A percentile compares a stretch with the other conserved stretches of the same genome.
Evolutionary conservation across 1,140 invertebrate genomes (phyloP).

Genomic region (Anadara kagoshimensis): DNA sequence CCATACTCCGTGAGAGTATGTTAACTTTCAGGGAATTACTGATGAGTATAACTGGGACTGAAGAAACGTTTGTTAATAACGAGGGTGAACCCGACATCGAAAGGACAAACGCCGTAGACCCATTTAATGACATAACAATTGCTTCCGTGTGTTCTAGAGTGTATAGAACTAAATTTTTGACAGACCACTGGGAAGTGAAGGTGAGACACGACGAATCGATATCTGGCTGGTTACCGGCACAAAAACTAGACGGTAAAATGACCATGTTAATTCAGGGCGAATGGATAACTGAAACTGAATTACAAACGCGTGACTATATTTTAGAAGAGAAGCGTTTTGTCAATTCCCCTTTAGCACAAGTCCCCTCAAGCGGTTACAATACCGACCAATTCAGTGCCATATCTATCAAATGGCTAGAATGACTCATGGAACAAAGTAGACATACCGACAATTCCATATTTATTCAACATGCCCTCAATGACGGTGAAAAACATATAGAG

Average conservation of each 20-base stretch:
- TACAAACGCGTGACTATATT: slow-evolving; percentile 6
- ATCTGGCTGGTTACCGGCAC: slow-evolving; percentile 8
- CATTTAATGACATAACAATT: slow-evolving; percentile 8
- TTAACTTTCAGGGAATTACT: not conserved
- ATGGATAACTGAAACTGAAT: slow-evolving; percentile 1
- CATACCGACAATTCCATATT: not conserved
- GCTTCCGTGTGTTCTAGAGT: slow-evolving; percentile 7
- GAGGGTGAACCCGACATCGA: slow-evolving; percentile 15
- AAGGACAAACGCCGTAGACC: slow-evolving; percentile 1
- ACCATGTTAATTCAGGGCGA: not conserved
- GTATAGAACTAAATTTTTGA: slow-evolving; percentile 14
- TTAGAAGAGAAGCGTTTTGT: slow-evolving; percentile 26
- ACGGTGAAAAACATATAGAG: slow-evolving; percentile 15
- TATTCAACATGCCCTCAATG: slow-evolving; percentile 40
- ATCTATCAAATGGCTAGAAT: slow-evolving; percentile 36
- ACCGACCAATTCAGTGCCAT: slow-evolving; percentile 23
- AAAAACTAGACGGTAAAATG: slow-evolving; percentile 18
- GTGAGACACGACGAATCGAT: slow-evolving; percentile 10
- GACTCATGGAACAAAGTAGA: slow-evolving; percentile 4
- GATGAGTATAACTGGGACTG: slow-evolving; percentile 5
- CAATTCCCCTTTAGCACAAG: slow-evolving; percentile 9
- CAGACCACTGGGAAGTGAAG: slow-evolving; percentile 21
- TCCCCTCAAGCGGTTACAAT: slow-evolving; percentile 26
- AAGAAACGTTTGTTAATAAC: slow-evolving; percentile 1
- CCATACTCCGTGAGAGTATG: not conserved